phyloP scores from a whole-genome alignment of 92 coral and sea anemone genomes.

The Palythoa heliodiscus region DNA sequence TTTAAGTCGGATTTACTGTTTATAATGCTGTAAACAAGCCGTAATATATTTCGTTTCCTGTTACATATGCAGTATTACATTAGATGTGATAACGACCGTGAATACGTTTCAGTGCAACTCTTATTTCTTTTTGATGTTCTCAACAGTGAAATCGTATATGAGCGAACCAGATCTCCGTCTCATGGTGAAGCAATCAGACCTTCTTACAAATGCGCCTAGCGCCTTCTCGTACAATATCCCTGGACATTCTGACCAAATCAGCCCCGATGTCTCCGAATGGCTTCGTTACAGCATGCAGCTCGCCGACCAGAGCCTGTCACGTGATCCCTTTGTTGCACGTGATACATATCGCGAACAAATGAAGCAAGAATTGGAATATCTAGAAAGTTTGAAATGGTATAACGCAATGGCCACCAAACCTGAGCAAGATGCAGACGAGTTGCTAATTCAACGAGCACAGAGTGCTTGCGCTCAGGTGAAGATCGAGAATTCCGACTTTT shows the following conservation, averaged over 20 bases:
- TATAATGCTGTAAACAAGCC: too few relatives aligned
- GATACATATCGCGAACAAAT: conserved; percentile 40
- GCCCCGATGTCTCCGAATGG: conserved; percentile 57
- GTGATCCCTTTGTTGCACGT: conserved; percentile 53
- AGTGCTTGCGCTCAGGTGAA: conserved; percentile 25
- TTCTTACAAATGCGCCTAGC: conserved; percentile 26
- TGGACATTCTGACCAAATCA: conserved; percentile 29
- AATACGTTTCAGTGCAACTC: not conserved
- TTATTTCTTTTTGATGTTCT: not conserved
- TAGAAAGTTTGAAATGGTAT: conserved; percentile 27
- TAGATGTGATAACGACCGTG: too few relatives aligned
- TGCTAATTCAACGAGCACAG: conserved; percentile 53
- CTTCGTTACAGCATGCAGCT: conserved; percentile 69
- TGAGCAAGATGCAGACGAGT: conserved; percentile 28
- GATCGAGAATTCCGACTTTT: conserved; percentile 6
- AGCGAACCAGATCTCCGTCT: conserved; percentile 77
- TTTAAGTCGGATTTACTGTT: too few relatives aligned
- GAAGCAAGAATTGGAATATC: conserved; percentile 24
- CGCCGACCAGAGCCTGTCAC: conserved; percentile 52
- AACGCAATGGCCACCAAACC: conserved; percentile 18
- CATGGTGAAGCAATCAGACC: conserved; percentile 51
- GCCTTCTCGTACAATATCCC: conserved; percentile 39
- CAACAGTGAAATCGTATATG: conserved; percentile 70
- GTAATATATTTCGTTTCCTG: too few relatives aligned
- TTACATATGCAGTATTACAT: too few relatives aligned